Evolutionary conservation across 2,113 vertebrate genomes (phyloP).

Genomic region (Rousettus leschenaultii): DNA sequence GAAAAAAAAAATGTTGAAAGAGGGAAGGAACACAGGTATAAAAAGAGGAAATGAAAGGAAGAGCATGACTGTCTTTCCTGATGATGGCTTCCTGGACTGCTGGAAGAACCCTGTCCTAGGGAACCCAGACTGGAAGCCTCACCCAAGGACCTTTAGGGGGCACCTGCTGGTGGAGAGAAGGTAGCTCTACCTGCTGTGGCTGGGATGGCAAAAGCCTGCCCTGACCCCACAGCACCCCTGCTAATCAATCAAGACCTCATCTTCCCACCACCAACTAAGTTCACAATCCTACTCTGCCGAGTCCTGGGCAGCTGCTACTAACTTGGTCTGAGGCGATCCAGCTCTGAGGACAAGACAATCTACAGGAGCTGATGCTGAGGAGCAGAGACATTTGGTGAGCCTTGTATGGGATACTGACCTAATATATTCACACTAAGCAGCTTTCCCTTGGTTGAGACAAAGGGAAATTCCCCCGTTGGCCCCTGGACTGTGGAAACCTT

Average conservation of each 20-base stretch:
- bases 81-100: not conserved
- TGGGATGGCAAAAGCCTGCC: not conserved
- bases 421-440: not conserved
- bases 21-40: not conserved
- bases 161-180: not conserved
- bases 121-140: not conserved
- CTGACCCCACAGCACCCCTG: not conserved
- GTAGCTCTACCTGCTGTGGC: not conserved
- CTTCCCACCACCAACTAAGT: not conserved
- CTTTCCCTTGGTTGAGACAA: not conserved
- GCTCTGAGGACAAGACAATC: not conserved
- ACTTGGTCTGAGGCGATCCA: not conserved
- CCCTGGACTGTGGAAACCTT: constrained; percentile 20
- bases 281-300: not conserved
- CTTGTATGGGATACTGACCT: not conserved
- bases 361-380: not conserved
- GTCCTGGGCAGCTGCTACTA: not conserved
- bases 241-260: not conserved
- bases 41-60: not conserved
- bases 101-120: not conserved
- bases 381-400: not conserved
- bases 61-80: not conserved
- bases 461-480: constrained; percentile 52
- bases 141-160: not conserved
- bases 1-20: not conserved